phyloP scores from a whole-genome alignment of 2,797 vertebrate species.

The Anableps anableps region DNA sequence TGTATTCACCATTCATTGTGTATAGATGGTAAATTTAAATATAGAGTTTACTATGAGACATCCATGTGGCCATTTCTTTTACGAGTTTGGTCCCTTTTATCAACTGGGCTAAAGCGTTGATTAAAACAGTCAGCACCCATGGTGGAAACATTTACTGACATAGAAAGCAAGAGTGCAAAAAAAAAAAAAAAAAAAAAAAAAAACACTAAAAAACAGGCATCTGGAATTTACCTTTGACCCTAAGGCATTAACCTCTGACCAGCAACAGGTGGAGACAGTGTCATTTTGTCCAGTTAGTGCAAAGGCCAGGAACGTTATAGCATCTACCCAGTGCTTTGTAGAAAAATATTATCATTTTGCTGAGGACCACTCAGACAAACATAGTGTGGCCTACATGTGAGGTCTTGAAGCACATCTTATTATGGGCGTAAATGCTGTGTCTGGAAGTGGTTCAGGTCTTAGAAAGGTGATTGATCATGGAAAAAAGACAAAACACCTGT shows the following conservation, averaged over 20 bases:
- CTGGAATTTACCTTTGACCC: slow-evolving; percentile 83
- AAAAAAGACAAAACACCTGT: slow-evolving; percentile 83
- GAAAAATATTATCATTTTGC: slow-evolving; percentile 86
- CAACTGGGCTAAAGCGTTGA: slow-evolving; percentile 63
- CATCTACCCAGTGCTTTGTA: slow-evolving; percentile 65
- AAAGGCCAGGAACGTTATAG: slow-evolving; percentile 68
- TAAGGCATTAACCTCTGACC: slow-evolving; percentile 82
- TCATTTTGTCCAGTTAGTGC: slow-evolving; percentile 70
- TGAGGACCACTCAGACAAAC: slow-evolving; percentile 70
- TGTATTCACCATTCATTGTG: neutral
- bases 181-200: slow-evolving; percentile 20
- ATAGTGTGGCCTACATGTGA: slow-evolving; percentile 79
- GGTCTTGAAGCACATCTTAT: slow-evolving; percentile 79
- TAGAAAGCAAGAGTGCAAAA: slow-evolving; percentile 73
- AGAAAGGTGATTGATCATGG: slow-evolving; percentile 58
- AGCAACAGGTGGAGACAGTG: slow-evolving; percentile 84
- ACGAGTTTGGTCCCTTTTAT: slow-evolving; percentile 16
- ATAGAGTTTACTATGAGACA: neutral
- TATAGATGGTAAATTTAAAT: neutral
- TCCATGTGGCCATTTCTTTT: slow-evolving; percentile 17
- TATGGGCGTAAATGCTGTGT: slow-evolving; percentile 76
- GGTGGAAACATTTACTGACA: slow-evolving; percentile 69
- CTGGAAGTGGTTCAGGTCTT: slow-evolving; percentile 66
- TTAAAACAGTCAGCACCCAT: slow-evolving; percentile 71
- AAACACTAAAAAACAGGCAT: slow-evolving; percentile 51